Conservation (phyloP, 92 coral and sea anemone genomes). For the Desmophyllum pertusum region DNA sequence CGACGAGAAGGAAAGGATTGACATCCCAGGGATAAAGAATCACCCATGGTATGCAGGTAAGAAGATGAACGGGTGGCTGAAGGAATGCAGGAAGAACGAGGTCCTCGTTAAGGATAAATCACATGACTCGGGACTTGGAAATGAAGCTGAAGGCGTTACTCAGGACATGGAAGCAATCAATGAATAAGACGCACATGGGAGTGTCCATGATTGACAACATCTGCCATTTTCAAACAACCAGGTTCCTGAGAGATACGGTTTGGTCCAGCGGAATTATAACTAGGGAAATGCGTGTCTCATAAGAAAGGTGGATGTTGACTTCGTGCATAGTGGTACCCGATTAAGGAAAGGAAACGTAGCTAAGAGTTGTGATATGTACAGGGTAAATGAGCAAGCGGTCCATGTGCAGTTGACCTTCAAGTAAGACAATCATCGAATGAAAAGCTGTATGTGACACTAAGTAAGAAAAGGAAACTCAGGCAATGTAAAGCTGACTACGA, state of each 20-base stretch:
- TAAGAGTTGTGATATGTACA: too few relatives aligned
- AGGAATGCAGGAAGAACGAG: constrained; percentile 9
- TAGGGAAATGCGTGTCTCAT: not conserved
- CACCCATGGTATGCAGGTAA: constrained; percentile 87
- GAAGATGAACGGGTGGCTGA: constrained; percentile 24
- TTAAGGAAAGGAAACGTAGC: not conserved
- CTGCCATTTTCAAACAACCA: too few relatives aligned
- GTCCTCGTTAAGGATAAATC: constrained; percentile 27
- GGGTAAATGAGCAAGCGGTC: not conserved
- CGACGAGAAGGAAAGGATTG: constrained; percentile 81
- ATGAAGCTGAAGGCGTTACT: constrained; percentile 16
- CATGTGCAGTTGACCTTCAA: not conserved
- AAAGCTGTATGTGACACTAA: not conserved
- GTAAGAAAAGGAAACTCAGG: not conserved
- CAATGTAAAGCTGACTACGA: not conserved
- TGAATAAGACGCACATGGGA: not conserved
- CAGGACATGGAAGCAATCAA: constrained; percentile 2
- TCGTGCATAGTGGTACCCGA: not conserved
- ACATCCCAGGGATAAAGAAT: constrained; percentile 67
- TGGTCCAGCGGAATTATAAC: not conserved
- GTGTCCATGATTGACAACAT: not conserved
- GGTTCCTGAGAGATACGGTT: not conserved
- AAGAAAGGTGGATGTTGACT: too few relatives aligned
- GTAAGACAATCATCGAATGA: not conserved
- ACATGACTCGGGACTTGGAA: constrained; percentile 44